A percentile compares a stretch with the other conserved stretches of the same genome.
These are phyloP conservation scores for Anneissia japonica DNA, from an alignment of 35 echinoderm and acorn worm species.

Conservation along the genomic window DNA sequence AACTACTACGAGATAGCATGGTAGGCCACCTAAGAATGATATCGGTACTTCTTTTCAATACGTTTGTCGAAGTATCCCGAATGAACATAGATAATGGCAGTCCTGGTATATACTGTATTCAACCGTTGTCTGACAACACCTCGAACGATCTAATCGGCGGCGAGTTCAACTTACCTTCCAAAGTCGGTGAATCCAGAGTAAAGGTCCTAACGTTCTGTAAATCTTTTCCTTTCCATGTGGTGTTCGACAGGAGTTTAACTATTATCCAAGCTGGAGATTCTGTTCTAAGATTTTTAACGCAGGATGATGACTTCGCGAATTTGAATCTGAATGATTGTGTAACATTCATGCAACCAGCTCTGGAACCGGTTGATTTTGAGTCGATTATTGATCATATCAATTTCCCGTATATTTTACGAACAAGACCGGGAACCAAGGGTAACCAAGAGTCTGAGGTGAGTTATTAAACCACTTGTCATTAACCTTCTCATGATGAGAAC, in stretches of 20 bases:
- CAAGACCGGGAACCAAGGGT: background rate
- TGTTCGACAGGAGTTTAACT: slow-evolving; percentile 65
- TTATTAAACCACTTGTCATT: background rate
- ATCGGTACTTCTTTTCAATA: slow-evolving; percentile 87
- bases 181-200: slow-evolving; percentile 50
- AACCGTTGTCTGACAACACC: slow-evolving; percentile 33
- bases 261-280: slow-evolving; percentile 83
- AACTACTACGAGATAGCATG: slow-evolving; percentile 78
- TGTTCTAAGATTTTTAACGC: slow-evolving; percentile 72
- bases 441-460: slow-evolving; percentile 20
- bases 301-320: slow-evolving; percentile 45
- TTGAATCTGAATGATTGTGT: slow-evolving; percentile 86
- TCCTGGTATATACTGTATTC: slow-evolving; percentile 61
- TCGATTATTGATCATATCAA: slow-evolving; percentile 80
- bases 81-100: slow-evolving; percentile 39
- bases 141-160: background rate
- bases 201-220: slow-evolving; percentile 60
- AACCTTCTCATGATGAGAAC: no score
- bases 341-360: slow-evolving; percentile 46
- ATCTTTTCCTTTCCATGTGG: slow-evolving; percentile 81
- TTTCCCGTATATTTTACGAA: background rate
- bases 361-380: slow-evolving; percentile 72
- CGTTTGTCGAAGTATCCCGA: slow-evolving; percentile 82
- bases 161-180: background rate
- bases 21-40: slow-evolving; percentile 86